Conservation (phyloP, 2,113 vertebrate genomes). For the Scophthalmus maximus region DNA sequence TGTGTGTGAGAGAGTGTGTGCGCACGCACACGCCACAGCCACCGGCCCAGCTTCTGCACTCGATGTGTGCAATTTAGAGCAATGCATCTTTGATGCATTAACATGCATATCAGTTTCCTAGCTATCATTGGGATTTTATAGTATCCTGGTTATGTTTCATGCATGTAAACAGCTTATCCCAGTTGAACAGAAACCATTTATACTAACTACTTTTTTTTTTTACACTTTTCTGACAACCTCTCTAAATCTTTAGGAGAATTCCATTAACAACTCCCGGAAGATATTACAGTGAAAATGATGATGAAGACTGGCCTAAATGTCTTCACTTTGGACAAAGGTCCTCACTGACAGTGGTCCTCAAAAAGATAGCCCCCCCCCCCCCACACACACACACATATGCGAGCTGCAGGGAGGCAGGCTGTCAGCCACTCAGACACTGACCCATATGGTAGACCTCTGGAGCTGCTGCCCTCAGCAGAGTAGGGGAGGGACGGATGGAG, state of each 20-base stretch:
- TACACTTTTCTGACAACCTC: too few relatives aligned
- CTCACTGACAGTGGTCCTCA: not conserved
- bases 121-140: too few relatives aligned
- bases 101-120: too few relatives aligned
- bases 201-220: too few relatives aligned
- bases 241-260: not conserved
- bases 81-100: too few relatives aligned
- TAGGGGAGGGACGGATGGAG: conserved; percentile 55
- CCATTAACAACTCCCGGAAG: not conserved
- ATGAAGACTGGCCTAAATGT: not conserved
- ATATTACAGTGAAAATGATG: not conserved
- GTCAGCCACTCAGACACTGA: conserved; percentile 72
- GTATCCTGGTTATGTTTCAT: too few relatives aligned
- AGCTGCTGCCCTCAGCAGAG: conserved; percentile 71
- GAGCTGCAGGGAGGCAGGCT: conserved; percentile 64
- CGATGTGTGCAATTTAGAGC: too few relatives aligned
- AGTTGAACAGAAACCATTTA: too few relatives aligned
- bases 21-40: too few relatives aligned
- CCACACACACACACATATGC: conserved; percentile 45
- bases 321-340: not conserved
- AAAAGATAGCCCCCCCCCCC: not conserved
- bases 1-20: too few relatives aligned
- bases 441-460: conserved; percentile 81
- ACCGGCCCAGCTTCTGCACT: too few relatives aligned
- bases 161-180: too few relatives aligned